These are phyloP conservation scores for Neopipo cinnamomea DNA, from an alignment of 2,113 vertebrate species.

Conservation along the genomic window DNA sequence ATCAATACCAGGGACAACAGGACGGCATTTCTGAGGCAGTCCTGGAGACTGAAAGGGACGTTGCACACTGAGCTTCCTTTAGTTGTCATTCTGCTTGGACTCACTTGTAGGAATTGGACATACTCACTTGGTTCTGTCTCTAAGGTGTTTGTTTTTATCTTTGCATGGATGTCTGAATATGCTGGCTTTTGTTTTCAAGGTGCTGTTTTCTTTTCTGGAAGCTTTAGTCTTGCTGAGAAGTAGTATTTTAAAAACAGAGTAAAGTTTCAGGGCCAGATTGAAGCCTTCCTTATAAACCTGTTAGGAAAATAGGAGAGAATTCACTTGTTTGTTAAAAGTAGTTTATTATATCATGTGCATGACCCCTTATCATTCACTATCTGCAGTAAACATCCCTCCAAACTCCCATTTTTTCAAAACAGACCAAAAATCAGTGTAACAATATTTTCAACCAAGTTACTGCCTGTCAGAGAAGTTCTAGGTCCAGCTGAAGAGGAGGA, in stretches of 20 bases:
- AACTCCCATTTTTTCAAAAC: not conserved
- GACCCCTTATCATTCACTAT: not conserved
- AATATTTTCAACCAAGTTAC: not conserved
- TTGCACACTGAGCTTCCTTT: not conserved
- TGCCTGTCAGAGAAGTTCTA: not conserved
- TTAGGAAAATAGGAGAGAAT: constrained; percentile 4
- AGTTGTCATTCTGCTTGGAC: not conserved
- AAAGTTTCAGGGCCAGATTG: not conserved
- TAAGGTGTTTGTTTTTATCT: not conserved
- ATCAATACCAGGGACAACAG: not conserved
- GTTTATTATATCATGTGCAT: not conserved
- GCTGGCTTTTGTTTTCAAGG: not conserved
- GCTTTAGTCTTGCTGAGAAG: not conserved
- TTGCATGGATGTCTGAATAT: accelerated
- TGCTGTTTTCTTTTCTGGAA: not conserved
- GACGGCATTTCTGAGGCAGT: not conserved
- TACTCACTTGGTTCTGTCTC: not conserved
- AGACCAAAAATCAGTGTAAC: not conserved
- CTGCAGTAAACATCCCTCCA: constrained; percentile 11
- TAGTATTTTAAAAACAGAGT: not conserved
- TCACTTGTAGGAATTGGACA: not conserved
- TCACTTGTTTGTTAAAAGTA: constrained; percentile 7
- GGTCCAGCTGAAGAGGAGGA: not conserved
- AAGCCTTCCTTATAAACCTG: not conserved
- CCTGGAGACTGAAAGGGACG: not conserved